Conservation (phyloP, 2,797 vertebrate species). For the Pseudochirops cupreus region DNA sequence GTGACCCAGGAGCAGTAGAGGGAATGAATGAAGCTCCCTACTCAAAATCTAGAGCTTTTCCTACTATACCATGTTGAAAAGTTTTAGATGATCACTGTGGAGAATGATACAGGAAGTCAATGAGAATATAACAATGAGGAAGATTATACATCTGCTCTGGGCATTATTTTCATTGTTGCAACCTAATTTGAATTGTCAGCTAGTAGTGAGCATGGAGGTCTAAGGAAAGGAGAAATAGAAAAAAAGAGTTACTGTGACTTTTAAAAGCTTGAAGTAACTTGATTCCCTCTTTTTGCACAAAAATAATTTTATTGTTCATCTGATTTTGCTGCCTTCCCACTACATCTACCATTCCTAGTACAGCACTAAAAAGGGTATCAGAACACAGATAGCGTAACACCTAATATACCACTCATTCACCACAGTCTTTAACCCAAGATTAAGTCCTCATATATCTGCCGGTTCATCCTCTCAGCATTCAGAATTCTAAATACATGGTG, state of each 20-base stretch:
- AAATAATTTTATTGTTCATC: not conserved
- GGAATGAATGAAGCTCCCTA: not conserved
- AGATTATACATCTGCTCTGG: not conserved
- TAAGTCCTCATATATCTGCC: not conserved
- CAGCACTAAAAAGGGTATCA: not conserved
- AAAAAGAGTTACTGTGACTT: not conserved
- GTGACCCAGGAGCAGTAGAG: not conserved
- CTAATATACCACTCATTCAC: not conserved
- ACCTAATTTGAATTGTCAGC: not conserved
- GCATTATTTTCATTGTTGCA: not conserved
- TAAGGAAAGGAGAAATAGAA: not conserved
- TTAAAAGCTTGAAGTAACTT: not conserved
- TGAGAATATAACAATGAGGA: not conserved
- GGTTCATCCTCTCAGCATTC: not conserved
- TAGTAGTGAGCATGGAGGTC: not conserved
- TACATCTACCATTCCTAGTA: not conserved
- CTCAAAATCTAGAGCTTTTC: not conserved
- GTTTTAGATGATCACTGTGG: not conserved
- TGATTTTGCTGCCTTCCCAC: not conserved
- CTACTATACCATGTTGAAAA: not conserved
- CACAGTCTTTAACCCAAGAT: not conserved
- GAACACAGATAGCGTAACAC: not conserved
- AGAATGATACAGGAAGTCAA: not conserved
- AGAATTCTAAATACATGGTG: not conserved
- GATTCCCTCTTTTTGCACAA: not conserved